These are phyloP conservation scores for Gobionotothen gibberifrons DNA, from an alignment of 2,797 vertebrate genomes.

Conservation along the genomic window DNA sequence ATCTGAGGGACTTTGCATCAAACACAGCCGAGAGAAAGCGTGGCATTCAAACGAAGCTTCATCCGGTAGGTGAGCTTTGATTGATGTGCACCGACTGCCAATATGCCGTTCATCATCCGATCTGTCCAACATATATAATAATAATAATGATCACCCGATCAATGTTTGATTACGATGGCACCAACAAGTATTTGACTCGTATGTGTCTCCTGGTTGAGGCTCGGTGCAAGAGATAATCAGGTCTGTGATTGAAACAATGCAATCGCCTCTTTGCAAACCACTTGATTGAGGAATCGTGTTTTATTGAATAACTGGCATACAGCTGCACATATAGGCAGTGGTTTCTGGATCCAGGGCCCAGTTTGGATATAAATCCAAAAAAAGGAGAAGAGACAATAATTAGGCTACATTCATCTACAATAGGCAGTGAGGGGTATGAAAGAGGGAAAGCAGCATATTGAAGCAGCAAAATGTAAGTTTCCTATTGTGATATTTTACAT, in stretches of 20 bases:
- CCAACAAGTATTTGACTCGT: constrained; percentile 50
- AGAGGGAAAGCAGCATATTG: not conserved
- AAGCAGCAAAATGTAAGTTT: constrained; percentile 21
- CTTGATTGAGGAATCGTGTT: constrained; percentile 64
- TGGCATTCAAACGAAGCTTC: constrained; percentile 51
- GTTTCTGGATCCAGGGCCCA: constrained; percentile 61
- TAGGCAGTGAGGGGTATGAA: constrained; percentile 34
- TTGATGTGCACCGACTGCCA: constrained; percentile 69
- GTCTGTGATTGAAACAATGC: constrained; percentile 50
- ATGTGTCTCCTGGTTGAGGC: constrained; percentile 11
- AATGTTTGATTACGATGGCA: constrained; percentile 30
- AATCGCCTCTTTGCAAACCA: constrained; percentile 51
- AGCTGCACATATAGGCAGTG: constrained; percentile 26
- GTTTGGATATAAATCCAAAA: constrained; percentile 57
- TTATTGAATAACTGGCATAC: constrained; percentile 37
- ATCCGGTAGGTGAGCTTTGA: constrained; percentile 75
- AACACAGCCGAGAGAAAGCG: constrained; percentile 42
- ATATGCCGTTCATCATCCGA: constrained; percentile 56
- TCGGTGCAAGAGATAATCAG: constrained; percentile 27
- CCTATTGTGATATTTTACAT: not conserved
- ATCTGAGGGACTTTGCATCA: constrained; percentile 55
- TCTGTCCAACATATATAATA: not conserved
- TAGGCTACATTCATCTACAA: too few species aligned
- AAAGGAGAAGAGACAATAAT: constrained; percentile 48
- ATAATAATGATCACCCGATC: not conserved